Conservation (phyloP, 2,888 invertebrate genomes). For the Machimus rusticus region DNA sequence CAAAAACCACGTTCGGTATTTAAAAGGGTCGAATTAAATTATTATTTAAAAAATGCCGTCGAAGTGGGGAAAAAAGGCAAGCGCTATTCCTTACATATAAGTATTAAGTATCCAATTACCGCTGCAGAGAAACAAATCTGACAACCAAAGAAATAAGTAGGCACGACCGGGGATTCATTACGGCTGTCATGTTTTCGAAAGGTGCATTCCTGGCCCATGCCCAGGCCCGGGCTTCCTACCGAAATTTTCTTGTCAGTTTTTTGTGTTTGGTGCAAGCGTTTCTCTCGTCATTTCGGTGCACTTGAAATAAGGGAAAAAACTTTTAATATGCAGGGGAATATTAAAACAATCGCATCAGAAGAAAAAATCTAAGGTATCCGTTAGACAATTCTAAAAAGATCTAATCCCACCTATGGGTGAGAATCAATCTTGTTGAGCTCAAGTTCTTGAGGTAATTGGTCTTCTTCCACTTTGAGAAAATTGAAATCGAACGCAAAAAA, state of each 20-base stretch:
- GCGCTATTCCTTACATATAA: neutral
- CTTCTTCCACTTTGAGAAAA: slow-evolving; percentile 29
- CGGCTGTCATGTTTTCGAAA: slow-evolving; percentile 33
- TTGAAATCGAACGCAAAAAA: slow-evolving; percentile 25
- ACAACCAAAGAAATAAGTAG: slow-evolving; percentile 36
- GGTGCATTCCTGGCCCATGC: slow-evolving; percentile 20
- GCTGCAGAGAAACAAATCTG: slow-evolving; percentile 33
- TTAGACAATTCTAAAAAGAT: slow-evolving; percentile 3
- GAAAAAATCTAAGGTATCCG: slow-evolving; percentile 3
- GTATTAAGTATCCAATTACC: slow-evolving; percentile 39
- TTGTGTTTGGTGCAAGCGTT: neutral
- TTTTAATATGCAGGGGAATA: slow-evolving; percentile 17
- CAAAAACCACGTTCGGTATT: neutral
- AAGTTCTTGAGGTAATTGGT: slow-evolving; percentile 32
- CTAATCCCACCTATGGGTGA: slow-evolving; percentile 34
- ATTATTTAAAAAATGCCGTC: slow-evolving; percentile 20
- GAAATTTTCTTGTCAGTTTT: slow-evolving; percentile 23
- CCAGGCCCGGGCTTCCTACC: neutral
- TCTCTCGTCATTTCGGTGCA: neutral
- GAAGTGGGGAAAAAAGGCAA: neutral
- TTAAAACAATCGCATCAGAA: slow-evolving; percentile 17
- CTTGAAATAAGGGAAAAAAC: neutral
- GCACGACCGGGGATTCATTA: slow-evolving; percentile 28
- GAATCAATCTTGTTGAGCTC: slow-evolving; percentile 23
- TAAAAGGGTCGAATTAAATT: slow-evolving; percentile 32